phyloP scores from a whole-genome alignment of 2,113 vertebrate genomes.

The Heptranchias perlo region DNA sequence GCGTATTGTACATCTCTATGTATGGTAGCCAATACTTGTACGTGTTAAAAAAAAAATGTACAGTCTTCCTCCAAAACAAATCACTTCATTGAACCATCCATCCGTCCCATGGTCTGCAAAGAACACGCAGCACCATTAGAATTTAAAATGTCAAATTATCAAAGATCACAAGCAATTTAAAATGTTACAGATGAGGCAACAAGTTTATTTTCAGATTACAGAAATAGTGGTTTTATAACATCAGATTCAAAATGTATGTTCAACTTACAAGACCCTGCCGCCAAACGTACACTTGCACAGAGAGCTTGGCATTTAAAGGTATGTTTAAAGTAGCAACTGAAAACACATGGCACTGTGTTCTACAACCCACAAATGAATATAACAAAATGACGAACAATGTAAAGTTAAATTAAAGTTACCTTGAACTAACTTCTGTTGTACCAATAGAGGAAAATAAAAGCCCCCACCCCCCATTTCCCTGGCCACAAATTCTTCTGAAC shows the following conservation, averaged over 20 bases:
- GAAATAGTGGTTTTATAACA: slow-evolving; percentile 33
- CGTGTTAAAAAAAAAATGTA: background rate
- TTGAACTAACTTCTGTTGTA: slow-evolving; percentile 17
- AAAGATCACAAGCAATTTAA: background rate
- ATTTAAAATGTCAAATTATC: background rate
- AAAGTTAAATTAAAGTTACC: slow-evolving; percentile 23
- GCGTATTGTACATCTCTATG: background rate
- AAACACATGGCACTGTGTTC: background rate
- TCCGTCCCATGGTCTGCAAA: background rate
- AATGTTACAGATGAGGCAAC: slow-evolving; percentile 32
- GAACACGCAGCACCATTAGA: background rate
- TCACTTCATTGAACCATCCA: background rate
- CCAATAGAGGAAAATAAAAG: background rate
- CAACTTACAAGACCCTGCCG: slow-evolving; percentile 23
- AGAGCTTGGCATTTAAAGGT: background rate
- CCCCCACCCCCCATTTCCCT: slow-evolving; percentile 15
- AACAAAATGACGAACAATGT: background rate
- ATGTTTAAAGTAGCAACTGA: slow-evolving; percentile 20
- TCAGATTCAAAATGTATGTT: slow-evolving; percentile 29
- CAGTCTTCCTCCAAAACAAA: background rate
- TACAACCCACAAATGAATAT: background rate
- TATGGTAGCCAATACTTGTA: background rate
- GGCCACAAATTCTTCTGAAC: background rate
- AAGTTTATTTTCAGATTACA: slow-evolving; percentile 35
- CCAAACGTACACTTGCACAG: slow-evolving; percentile 23